phyloP scores from a whole-genome alignment of 2,888 invertebrate species.

The Dynastes maya region DNA sequence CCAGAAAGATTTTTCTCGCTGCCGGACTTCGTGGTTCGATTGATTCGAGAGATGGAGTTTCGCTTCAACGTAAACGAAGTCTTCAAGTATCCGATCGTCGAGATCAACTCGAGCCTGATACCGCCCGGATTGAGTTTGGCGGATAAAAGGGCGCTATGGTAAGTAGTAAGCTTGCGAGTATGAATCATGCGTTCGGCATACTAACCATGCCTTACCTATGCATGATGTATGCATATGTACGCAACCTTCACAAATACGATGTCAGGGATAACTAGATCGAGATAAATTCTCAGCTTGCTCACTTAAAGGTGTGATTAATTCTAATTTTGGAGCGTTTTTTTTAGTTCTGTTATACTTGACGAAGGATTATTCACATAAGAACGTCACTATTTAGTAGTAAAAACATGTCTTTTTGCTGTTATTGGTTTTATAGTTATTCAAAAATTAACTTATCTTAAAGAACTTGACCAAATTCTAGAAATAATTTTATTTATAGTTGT shows the following conservation, averaged over 20 bases:
- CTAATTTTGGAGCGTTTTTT: conserved; percentile 1
- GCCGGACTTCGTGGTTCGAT: conserved; percentile 16
- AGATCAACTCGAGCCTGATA: conserved; percentile 71
- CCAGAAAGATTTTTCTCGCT: conserved; percentile 20
- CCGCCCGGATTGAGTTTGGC: conserved; percentile 73
- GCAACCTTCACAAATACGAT: conserved; percentile 48
- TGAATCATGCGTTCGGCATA: conserved; percentile 36
- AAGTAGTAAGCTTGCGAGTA: conserved; percentile 56
- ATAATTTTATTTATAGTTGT: no score
- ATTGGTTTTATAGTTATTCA: no score
- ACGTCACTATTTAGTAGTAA: no score
- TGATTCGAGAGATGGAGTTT: conserved; percentile 70
- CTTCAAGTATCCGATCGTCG: conserved; percentile 72
- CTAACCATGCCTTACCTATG: no score
- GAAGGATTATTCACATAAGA: no score
- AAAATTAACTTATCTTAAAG: no score
- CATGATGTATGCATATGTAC: not conserved
- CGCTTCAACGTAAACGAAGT: conserved; percentile 73
- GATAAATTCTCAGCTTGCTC: conserved; percentile 10
- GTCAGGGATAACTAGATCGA: conserved; percentile 48
- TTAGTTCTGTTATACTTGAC: no score
- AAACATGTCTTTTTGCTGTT: no score
- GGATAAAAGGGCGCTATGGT: conserved; percentile 72
- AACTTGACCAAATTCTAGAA: no score
- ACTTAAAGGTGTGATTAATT: not conserved